phyloP scores from a whole-genome alignment of 2,113 vertebrate genomes.

The Cacatua alba region DNA sequence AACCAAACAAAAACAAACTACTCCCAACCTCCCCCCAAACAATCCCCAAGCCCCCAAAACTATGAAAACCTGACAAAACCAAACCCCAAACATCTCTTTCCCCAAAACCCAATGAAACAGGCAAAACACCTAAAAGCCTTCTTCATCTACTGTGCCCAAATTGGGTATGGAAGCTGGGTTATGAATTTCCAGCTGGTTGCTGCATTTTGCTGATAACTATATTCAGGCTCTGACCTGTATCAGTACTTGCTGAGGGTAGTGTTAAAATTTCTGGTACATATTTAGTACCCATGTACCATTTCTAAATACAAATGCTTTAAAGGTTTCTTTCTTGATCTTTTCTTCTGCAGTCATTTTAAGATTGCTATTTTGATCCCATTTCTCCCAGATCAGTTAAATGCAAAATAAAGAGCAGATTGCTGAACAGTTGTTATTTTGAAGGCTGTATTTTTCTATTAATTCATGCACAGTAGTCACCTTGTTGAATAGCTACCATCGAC shows the following conservation, averaged over 20 bases:
- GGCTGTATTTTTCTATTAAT: not conserved
- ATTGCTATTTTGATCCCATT: not conserved
- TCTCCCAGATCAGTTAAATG: not conserved
- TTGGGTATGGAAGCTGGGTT: not conserved
- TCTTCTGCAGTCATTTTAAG: not conserved
- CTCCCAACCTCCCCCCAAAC: not conserved
- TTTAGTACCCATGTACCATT: not conserved
- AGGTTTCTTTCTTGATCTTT: not conserved
- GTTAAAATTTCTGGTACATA: not conserved
- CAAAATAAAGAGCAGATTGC: not conserved
- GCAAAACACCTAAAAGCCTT: not conserved
- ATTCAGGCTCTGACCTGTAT: not conserved
- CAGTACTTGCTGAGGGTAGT: not conserved
- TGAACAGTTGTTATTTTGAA: not conserved
- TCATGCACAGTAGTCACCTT: not conserved
- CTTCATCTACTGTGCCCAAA: not conserved
- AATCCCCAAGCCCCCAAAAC: not conserved
- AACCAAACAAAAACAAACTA: not conserved
- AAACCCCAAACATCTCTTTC: not conserved
- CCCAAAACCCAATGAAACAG: not conserved
- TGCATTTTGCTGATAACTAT: not conserved
- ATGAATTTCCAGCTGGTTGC: not conserved
- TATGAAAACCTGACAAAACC: not conserved
- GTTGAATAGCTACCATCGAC: not conserved
- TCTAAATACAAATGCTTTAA: not conserved